These are phyloP conservation scores for Halichoerus grypus DNA, from an alignment of 2,113 vertebrate species.

Conservation along the genomic window DNA sequence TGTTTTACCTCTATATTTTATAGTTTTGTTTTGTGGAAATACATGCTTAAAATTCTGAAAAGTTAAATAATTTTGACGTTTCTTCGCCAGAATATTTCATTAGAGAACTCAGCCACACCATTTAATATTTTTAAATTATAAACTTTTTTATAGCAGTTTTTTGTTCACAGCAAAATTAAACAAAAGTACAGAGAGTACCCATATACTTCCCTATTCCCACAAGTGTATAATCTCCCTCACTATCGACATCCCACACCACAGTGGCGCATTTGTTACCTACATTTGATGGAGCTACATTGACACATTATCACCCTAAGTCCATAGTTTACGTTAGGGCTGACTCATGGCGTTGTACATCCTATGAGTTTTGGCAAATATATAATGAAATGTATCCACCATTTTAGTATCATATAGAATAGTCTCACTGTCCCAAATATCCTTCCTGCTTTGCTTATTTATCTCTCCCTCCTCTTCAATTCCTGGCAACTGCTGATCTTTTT, in stretches of 20 bases:
- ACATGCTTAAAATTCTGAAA: not conserved
- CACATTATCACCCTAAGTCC: not conserved
- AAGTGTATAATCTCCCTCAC: not conserved
- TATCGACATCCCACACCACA: not conserved
- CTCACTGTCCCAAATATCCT: not conserved
- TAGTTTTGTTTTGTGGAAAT: not conserved
- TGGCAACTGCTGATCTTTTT: not conserved
- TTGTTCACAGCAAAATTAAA: not conserved
- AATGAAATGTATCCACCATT: not conserved
- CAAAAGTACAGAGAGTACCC: not conserved
- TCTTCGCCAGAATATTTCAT: not conserved
- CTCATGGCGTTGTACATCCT: not conserved
- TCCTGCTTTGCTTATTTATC: not conserved
- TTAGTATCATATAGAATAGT: not conserved
- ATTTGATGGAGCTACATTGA: not conserved
- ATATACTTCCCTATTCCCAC: not conserved
- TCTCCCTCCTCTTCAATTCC: not conserved
- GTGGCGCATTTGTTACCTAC: not conserved
- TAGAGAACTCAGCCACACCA: not conserved
- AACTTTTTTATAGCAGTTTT: not conserved
- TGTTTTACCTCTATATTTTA: not conserved
- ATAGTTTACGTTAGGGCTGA: not conserved
- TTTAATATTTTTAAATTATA: not conserved
- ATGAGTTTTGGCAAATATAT: not conserved
- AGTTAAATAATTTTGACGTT: not conserved